Evolutionary conservation across 2,797 vertebrate genomes (phyloP).

Genomic region (Pristis pectinata): DNA sequence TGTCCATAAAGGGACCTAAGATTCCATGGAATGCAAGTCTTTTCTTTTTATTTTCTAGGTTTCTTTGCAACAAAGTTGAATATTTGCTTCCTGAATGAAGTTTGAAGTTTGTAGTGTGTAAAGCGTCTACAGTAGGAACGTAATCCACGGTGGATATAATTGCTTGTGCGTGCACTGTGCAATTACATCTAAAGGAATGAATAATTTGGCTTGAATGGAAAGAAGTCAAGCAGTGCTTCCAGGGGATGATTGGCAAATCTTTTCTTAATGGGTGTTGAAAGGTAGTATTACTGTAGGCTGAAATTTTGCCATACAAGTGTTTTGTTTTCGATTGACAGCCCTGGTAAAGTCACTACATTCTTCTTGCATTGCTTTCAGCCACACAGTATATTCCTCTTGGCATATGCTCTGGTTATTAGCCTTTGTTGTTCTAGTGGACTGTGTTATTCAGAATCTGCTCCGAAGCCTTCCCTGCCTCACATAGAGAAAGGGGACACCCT

Average conservation of each 20-base stretch:
- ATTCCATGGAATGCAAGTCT: no score
- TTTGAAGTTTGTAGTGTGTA: neutral
- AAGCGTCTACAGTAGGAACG: neutral
- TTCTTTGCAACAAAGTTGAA: neutral
- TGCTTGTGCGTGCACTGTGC: neutral
- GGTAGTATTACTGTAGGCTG: neutral
- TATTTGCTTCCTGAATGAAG: neutral
- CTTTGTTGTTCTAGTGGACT: neutral
- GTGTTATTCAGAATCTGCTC: neutral
- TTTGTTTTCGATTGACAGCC: neutral
- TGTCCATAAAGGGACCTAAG: no score
- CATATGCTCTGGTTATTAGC: neutral
- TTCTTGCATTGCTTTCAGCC: neutral
- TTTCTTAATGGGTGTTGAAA: neutral
- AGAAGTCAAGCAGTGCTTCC: neutral
- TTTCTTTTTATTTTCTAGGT: neutral
- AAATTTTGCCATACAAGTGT: neutral
- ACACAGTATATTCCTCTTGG: neutral
- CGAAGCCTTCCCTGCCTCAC: neutral
- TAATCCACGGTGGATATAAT: neutral
- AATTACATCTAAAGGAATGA: neutral
- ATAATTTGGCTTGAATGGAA: neutral
- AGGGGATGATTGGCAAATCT: neutral
- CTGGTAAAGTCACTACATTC: neutral
- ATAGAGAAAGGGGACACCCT: neutral